Percentiles rank a stretch among this genome's conserved stretches.
These are phyloP conservation scores for Protaetia brevitarsis DNA, from an alignment of 1,140 invertebrate genomes.

Conservation along the genomic window DNA sequence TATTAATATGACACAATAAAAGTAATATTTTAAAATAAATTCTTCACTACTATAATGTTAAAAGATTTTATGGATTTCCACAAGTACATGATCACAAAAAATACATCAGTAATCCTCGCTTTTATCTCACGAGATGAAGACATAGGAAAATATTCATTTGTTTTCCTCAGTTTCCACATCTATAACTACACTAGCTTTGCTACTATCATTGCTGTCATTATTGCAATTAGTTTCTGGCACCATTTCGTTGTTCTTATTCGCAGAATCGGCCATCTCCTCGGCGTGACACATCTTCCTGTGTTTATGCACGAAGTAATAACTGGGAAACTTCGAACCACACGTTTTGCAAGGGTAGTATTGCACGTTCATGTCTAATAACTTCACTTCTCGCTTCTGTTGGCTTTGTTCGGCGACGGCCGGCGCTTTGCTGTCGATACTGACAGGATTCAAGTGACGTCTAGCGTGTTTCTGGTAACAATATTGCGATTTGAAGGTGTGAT, in stretches of 20 bases:
- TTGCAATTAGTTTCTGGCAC: conserved; percentile 30
- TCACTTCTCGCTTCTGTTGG: conserved; percentile 54
- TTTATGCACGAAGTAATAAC: conserved; percentile 91
- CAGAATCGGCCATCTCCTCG: conserved; percentile 53
- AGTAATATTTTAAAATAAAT: too few relatives aligned
- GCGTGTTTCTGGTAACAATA: conserved; percentile 81
- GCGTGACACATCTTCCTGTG: conserved; percentile 82
- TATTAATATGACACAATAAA: too few relatives aligned
- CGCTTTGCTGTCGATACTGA: conserved; percentile 45
- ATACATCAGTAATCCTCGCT: background rate
- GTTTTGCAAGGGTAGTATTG: conserved; percentile 92
- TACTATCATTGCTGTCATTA: conserved; percentile 6
- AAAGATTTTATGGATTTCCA: too few relatives aligned
- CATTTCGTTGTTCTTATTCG: conserved; percentile 44
- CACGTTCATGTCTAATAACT: conserved; percentile 72
- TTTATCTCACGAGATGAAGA: too few relatives aligned
- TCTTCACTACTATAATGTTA: too few relatives aligned
- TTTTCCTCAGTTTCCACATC: conserved; percentile 38
- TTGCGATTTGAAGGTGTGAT: conserved; percentile 77
- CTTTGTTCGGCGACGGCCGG: conserved; percentile 28
- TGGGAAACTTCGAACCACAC: conserved; percentile 87
- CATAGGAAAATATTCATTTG: too few relatives aligned
- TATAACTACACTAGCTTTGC: conserved; percentile 33
- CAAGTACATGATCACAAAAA: background rate
- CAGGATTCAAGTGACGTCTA: conserved; percentile 61